Evolutionary conservation across 2,888 invertebrate genomes (phyloP).

Genomic region (Polylopha cassiicola): DNA sequence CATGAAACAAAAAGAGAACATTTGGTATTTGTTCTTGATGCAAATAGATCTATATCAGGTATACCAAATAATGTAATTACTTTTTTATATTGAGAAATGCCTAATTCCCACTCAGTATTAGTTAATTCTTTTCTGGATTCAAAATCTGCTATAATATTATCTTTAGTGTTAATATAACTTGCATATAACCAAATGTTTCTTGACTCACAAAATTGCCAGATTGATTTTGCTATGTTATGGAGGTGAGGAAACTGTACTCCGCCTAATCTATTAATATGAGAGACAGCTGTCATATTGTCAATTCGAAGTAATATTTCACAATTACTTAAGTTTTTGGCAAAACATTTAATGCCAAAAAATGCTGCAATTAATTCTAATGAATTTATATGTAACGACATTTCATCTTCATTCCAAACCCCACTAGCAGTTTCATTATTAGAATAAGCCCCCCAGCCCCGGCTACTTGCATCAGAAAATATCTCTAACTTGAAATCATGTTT

Average conservation of each 20-base stretch:
- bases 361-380: not conserved
- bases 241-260: not conserved
- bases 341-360: not conserved
- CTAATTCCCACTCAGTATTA: not conserved
- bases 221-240: too few species aligned
- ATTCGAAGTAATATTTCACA: not conserved
- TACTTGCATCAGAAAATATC: not conserved
- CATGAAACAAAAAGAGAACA: constrained; percentile 1
- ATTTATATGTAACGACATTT: constrained; percentile 1
- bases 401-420: not conserved
- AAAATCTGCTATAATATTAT: not conserved
- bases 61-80: not conserved
- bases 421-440: not conserved
- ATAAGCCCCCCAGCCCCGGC: not conserved
- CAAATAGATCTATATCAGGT: constrained; percentile 3
- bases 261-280: constrained; percentile 3
- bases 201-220: too few species aligned
- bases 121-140: not conserved
- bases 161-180: not conserved
- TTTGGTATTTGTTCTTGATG: constrained; percentile 1
- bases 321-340: not conserved
- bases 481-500: not conserved
- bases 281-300: constrained; percentile 3
- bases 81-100: not conserved
- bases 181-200: not conserved